A percentile compares a stretch with the other conserved stretches of the same genome.
Conservation (phyloP, 2,797 vertebrate species). For the Gallinago solitaria region DNA sequence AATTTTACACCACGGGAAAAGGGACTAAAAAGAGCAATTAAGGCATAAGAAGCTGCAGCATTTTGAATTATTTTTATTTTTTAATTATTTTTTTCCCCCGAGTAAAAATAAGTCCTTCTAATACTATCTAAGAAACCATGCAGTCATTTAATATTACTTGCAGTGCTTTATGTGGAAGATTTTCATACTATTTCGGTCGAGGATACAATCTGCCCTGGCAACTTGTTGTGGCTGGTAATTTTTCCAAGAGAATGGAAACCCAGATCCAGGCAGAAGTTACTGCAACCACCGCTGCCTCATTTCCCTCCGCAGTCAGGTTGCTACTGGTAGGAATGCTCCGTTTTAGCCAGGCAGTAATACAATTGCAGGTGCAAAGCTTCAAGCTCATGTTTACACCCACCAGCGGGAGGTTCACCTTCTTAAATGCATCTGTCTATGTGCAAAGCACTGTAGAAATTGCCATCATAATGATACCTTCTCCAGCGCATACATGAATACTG, state of each 20-base stretch:
- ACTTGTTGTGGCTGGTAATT: slow-evolving; percentile 15
- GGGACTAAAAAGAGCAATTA: not conserved
- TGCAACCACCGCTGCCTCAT: slow-evolving; percentile 12
- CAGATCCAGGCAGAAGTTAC: not conserved
- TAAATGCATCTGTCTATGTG: slow-evolving; percentile 56
- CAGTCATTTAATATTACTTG: not conserved
- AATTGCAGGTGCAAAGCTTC: slow-evolving; percentile 56
- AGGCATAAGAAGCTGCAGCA: not conserved
- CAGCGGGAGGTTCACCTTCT: slow-evolving; percentile 41
- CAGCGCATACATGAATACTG: slow-evolving; percentile 28
- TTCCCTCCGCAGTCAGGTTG: slow-evolving; percentile 21
- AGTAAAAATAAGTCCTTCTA: not conserved
- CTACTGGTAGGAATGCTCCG: not conserved
- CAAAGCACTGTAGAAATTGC: slow-evolving; percentile 52
- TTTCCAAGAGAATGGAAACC: slow-evolving; percentile 39
- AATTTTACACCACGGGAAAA: not conserved
- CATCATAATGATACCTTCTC: slow-evolving; percentile 3
- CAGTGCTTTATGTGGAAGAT: not conserved
- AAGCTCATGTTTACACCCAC: slow-evolving; percentile 45
- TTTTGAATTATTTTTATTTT: not conserved
- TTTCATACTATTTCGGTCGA: not conserved
- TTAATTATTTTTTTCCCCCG: not conserved
- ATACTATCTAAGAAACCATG: not conserved
- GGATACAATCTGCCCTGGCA: not conserved
- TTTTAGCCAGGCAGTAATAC: slow-evolving; percentile 3